Conservation (phyloP, 30 jellyfish, hydroid and myxozoan species). For the Turritopsis dohrnii region DNA sequence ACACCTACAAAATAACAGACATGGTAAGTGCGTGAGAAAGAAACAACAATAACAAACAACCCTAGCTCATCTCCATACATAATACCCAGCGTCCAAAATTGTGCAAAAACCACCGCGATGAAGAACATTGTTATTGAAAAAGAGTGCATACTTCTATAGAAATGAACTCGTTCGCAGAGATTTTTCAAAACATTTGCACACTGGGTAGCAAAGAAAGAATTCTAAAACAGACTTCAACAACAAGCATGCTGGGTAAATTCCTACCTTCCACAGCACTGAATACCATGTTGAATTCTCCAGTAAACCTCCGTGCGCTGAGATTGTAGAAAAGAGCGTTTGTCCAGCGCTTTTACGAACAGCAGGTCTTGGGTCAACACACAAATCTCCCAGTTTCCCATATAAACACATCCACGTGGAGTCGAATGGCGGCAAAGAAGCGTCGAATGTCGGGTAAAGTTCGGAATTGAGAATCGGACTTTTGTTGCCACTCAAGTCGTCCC, state of each 20-base stretch:
- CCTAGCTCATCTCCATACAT: neutral
- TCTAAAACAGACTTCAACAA: too few relatives aligned
- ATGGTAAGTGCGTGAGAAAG: neutral
- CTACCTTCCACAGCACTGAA: constrained; percentile 87
- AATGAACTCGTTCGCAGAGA: too few relatives aligned
- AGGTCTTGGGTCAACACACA: constrained; percentile 98
- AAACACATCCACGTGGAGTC: constrained; percentile 94
- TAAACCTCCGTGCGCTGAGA: constrained; percentile 93
- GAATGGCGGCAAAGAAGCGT: constrained; percentile 63
- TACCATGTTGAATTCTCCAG: constrained; percentile 83
- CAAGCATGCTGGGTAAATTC: constrained; percentile 5
- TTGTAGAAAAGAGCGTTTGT: constrained; percentile 85
- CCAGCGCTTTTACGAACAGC: constrained; percentile 99
- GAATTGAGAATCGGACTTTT: constrained; percentile 43
- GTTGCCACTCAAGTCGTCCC: constrained; percentile 33
- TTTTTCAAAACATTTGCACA: too few relatives aligned
- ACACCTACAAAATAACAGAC: constrained; percentile 42
- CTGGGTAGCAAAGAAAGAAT: too few relatives aligned
- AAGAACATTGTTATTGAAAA: too few relatives aligned
- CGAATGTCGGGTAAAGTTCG: constrained; percentile 47
- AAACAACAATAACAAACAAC: neutral
- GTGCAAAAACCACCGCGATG: too few relatives aligned
- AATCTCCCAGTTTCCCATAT: constrained; percentile 86
- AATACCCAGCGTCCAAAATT: too few relatives aligned
- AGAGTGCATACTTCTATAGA: too few relatives aligned